Base-by-base conservation (phyloP, 2,888 invertebrate genomes). In the Drosophila quinaria region DNA sequence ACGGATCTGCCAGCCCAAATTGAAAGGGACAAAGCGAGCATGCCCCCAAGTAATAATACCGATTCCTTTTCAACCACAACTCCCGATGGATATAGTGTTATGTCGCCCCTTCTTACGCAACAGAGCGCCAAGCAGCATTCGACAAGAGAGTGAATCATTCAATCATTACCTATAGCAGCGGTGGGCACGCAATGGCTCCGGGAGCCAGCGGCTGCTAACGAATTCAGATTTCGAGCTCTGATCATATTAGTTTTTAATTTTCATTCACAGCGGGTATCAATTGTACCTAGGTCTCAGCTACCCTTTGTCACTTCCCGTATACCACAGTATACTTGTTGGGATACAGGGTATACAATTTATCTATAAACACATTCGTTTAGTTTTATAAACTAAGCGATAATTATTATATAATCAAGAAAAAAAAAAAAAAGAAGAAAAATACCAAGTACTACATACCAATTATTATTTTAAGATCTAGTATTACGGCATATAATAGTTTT, bases 61-160 rank as follows among this genome's bases (percentile, higher is more conserved):
- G 80, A 61, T 11, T 67, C 78, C 2, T 72, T 74, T 56, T 70
- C 87, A 0, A 67, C 86, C 3, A 84, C 71, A 4, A 90, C 91
- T 1, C 88, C 88, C 4, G 91, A 91, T 76, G 90, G 91, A 1
- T 91, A 91, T 51, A 91, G 90, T 62, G 68, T 91, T n/a, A 91
- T 91, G 91, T 80, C 90, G 17, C 91, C 91, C 10, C 71, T 91
- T 4, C 41, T 91, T 22, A 75, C 29, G 52, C 61, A 83, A 33
- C 82, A 84, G 52, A 25, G 68, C 72, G 79, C 80, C 75, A 77
- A 89, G 78, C 79, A 37, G 37, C 4, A 75, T 72, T 19, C 19
- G 39, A 39, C 13, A 17, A 19, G 37, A 25, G 39, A 52, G 25
- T 15, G 10, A 55, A 22, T 33, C 10, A 22, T 33, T n/a, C 10